Evolutionary conservation across 2,888 invertebrate genomes (phyloP).

Genomic region (Leptopilina drosophilae): DNA sequence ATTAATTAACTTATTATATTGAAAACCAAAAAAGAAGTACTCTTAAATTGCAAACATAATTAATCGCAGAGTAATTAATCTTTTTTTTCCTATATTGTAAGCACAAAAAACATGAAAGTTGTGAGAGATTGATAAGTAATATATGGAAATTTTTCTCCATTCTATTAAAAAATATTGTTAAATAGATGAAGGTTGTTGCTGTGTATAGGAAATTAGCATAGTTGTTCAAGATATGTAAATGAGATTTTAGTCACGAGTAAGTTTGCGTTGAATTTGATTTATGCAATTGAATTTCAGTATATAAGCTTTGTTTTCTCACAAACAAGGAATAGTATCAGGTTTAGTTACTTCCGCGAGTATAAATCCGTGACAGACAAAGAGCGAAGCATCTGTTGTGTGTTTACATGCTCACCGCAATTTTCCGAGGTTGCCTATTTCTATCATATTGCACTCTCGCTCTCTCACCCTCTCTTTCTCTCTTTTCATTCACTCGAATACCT

Average conservation of each 20-base stretch:
- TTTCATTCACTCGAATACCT: background rate
- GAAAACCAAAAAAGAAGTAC: no score
- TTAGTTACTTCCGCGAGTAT: constrained; percentile 1
- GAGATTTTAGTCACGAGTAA: background rate
- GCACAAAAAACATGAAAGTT: background rate
- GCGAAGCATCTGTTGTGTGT: background rate
- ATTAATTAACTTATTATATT: no score
- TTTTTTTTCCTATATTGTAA: no score
- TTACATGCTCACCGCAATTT: background rate
- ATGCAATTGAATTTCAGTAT: constrained; percentile 13
- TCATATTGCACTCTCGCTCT: background rate
- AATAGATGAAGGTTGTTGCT: background rate
- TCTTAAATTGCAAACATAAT: no score
- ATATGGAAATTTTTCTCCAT: background rate
- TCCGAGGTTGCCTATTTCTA: background rate
- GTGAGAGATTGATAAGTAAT: background rate
- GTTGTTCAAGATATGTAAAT: constrained; percentile 9
- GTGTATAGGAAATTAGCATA: background rate
- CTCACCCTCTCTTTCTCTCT: background rate
- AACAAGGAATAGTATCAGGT: background rate
- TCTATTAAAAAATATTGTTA: background rate
- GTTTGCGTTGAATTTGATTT: constrained; percentile 1
- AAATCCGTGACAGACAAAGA: background rate
- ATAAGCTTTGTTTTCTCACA: background rate
- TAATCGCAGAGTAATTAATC: no score